These are phyloP conservation scores for Antennarius striatus DNA, from an alignment of 2,113 vertebrate genomes.

Conservation along the genomic window DNA sequence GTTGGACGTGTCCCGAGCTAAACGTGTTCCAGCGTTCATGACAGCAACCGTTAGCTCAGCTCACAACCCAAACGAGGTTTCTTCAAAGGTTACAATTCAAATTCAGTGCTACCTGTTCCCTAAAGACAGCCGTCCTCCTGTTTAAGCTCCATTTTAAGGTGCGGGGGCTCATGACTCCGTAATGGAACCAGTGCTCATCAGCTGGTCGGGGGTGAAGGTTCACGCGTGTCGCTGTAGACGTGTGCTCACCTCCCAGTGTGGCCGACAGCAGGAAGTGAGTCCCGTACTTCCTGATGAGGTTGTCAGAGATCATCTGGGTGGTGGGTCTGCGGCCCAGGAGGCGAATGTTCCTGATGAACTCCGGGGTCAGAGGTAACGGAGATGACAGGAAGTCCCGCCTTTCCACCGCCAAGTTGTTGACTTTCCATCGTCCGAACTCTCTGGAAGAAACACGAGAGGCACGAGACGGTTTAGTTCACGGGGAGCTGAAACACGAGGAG, in stretches of 20 bases:
- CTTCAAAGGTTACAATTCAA: no score
- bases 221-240: no score
- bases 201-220: no score
- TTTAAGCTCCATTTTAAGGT: no score
- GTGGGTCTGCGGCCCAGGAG: slow-evolving; percentile 92
- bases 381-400: slow-evolving; percentile 93
- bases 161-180: no score
- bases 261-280: slow-evolving; percentile 96
- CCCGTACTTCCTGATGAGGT: slow-evolving; percentile 98
- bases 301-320: slow-evolving; percentile 92
- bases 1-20: no score
- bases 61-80: no score
- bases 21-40: no score
- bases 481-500: background rate
- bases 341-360: slow-evolving; percentile 94
- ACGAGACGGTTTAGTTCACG: background rate
- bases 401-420: slow-evolving; percentile 95
- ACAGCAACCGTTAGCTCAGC: no score
- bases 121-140: no score
- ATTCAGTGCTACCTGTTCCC: no score
- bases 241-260: slow-evolving; percentile 91
- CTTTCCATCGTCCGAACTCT: slow-evolving; percentile 98
- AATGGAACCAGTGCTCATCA: no score
- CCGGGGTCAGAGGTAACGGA: slow-evolving; percentile 90
- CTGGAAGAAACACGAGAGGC: slow-evolving; percentile 76